Conservation (phyloP, 2,113 vertebrate species). For the Atherinomorus stipes region DNA sequence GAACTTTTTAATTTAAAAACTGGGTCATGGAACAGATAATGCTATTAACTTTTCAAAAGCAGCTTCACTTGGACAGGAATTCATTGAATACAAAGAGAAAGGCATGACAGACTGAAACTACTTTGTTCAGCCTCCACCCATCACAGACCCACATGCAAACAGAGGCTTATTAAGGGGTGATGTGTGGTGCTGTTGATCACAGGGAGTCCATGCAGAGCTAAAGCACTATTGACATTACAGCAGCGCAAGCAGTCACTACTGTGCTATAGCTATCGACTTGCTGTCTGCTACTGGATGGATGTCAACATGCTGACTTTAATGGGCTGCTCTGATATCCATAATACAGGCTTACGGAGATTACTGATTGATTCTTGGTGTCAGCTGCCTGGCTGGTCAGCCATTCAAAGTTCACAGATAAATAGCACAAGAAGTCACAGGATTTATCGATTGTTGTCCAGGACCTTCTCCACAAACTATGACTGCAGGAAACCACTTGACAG, state of each 20-base stretch:
- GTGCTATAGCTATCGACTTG: slow-evolving; percentile 45
- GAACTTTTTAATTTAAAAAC: slow-evolving; percentile 9
- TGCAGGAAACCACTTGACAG: too few species aligned
- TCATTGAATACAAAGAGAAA: not conserved
- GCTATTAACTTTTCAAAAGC: slow-evolving; percentile 10
- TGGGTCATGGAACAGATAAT: slow-evolving; percentile 14
- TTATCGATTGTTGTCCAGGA: slow-evolving; percentile 16
- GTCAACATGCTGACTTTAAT: slow-evolving; percentile 50
- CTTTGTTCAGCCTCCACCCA: not conserved
- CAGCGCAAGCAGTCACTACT: slow-evolving; percentile 37
- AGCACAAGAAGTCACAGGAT: slow-evolving; percentile 22
- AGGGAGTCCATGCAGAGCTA: slow-evolving; percentile 49
- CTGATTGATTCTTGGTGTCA: slow-evolving; percentile 38
- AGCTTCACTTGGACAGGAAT: slow-evolving; percentile 2
- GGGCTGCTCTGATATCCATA: slow-evolving; percentile 50
- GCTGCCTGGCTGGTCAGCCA: slow-evolving; percentile 27
- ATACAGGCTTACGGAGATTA: slow-evolving; percentile 43
- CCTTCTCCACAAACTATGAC: not conserved
- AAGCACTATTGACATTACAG: slow-evolving; percentile 62
- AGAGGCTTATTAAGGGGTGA: slow-evolving; percentile 49
- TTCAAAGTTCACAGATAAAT: slow-evolving; percentile 34
- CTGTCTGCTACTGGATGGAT: slow-evolving; percentile 53
- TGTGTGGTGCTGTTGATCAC: slow-evolving; percentile 52
- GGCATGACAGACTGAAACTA: not conserved
- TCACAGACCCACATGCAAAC: slow-evolving; percentile 12